Base-by-base conservation (phyloP, 2,888 invertebrate species). In the Tachina lurida region DNA sequence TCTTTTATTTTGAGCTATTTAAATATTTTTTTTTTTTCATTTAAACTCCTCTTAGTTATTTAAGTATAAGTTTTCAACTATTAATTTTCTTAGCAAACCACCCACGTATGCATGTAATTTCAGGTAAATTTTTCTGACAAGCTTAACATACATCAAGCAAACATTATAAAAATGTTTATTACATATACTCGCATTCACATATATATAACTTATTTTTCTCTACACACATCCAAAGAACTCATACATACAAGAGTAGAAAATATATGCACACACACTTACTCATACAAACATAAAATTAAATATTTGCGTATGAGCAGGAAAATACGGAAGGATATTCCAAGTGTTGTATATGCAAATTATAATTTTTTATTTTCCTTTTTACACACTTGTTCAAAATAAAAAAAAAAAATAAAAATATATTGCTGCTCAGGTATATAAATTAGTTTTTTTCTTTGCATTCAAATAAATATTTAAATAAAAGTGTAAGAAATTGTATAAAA, bases 301-400 rank as follows among this genome's bases (percentile, higher is more conserved):
- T 67, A 58, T 41, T 31, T 62, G 5, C 19, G 19, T 47, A 56
- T 3, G 17, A 65, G 17, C 15, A 54, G 45, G 5, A 22, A 47
- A 63, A 39, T 39, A 15, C 22, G 79, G 49, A 73, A 65, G 47
- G 65, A 80, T 67, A 58, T 74, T n/a, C 17, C 58, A 74, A 67
- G 73, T 80, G 49, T 74, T 73, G 52, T 49, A 67, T 74, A 67
- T 52, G 60, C 58, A 80, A 74, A 73, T 74, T 65, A 22, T n/a
- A 47, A 45, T 41, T 62, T 49, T 19, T 52, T 10, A 54, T 39
- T 8, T 45, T 43, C 63, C 17, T 12, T 12, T 43, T 19, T 54
- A 54, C 54, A 19, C 54, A 41, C 41, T 43, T 10, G 41, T n/a
- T 62, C 19, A 17, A 8, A n/a, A n/a, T n/a, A n/a, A n/a, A 8